Conservation (phyloP, 2,113 vertebrate species). For the Xiphophorus maculatus region DNA sequence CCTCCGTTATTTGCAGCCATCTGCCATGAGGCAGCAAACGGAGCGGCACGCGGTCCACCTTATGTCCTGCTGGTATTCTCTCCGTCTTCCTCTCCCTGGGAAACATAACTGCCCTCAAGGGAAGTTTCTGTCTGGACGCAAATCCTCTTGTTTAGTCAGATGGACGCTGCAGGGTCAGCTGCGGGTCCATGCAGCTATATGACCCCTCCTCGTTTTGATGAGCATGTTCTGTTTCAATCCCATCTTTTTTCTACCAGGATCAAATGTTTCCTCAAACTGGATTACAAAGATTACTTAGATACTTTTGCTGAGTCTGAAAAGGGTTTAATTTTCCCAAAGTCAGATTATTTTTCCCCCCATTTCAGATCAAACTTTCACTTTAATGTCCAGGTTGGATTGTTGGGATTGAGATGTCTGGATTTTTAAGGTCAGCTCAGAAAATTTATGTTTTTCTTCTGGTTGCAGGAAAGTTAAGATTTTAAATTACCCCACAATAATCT, state of each 20-base stretch:
- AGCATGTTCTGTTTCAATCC: slow-evolving; percentile 9
- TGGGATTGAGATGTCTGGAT: neutral
- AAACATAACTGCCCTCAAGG: slow-evolving; percentile 28
- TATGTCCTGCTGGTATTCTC: slow-evolving; percentile 29
- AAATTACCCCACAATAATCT: neutral
- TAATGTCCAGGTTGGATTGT: neutral
- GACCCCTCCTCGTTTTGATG: slow-evolving; percentile 49
- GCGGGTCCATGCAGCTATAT: slow-evolving; percentile 31
- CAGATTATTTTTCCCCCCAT: neutral
- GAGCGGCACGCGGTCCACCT: slow-evolving; percentile 28
- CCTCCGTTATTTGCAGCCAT: slow-evolving; percentile 12
- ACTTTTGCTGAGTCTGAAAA: slow-evolving; percentile 26
- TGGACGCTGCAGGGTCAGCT: slow-evolving; percentile 59
- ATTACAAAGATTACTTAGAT: slow-evolving; percentile 51
- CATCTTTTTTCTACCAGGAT: slow-evolving; percentile 18
- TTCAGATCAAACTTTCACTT: neutral
- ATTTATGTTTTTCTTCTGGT: neutral
- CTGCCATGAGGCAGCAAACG: slow-evolving; percentile 10
- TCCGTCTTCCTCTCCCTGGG: slow-evolving; percentile 36
- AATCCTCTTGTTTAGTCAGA: slow-evolving; percentile 74
- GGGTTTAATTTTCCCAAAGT: slow-evolving; percentile 26
- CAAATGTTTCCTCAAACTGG: slow-evolving; percentile 42
- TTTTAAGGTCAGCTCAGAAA: neutral
- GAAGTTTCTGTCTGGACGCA: slow-evolving; percentile 46
- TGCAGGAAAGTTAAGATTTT: slow-evolving; percentile 7